Evolutionary conservation across 2,113 vertebrate species (phyloP).

Genomic region (Fulica atra): DNA sequence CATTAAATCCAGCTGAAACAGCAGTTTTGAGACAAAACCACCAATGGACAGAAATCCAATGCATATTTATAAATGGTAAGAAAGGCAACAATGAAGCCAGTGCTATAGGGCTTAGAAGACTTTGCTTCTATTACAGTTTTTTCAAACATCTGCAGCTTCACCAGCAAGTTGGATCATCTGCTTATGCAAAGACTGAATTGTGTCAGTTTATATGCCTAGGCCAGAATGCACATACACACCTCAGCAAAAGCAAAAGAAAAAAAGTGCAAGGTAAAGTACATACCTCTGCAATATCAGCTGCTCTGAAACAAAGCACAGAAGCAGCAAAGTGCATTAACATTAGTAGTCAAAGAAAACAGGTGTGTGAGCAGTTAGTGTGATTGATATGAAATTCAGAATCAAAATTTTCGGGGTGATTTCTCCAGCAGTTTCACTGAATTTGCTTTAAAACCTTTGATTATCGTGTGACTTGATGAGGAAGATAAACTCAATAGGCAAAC

Average conservation of each 20-base stretch:
- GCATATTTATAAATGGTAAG: neutral
- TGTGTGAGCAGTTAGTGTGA: neutral
- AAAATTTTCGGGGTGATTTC: neutral
- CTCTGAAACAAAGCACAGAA: neutral
- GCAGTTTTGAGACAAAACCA: constrained; percentile 27
- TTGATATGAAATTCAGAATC: neutral
- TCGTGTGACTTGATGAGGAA: neutral
- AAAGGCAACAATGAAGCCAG: neutral
- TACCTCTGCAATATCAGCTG: neutral
- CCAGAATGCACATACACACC: neutral
- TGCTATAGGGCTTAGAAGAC: neutral
- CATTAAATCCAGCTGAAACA: constrained; percentile 60
- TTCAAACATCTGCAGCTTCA: neutral
- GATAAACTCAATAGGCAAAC: neutral
- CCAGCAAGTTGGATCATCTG: neutral
- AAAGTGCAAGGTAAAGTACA: neutral
- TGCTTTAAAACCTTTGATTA: neutral
- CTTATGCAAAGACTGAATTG: neutral
- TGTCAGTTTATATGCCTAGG: neutral
- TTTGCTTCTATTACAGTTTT: neutral
- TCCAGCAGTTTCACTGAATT: neutral
- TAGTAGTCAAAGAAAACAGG: neutral
- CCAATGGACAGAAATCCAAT: neutral
- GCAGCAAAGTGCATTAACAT: neutral
- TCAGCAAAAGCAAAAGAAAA: neutral